A percentile compares a stretch with the other conserved stretches of the same genome.
Conservation (phyloP, 2,113 vertebrate species). For the Tauraco erythrolophus region DNA sequence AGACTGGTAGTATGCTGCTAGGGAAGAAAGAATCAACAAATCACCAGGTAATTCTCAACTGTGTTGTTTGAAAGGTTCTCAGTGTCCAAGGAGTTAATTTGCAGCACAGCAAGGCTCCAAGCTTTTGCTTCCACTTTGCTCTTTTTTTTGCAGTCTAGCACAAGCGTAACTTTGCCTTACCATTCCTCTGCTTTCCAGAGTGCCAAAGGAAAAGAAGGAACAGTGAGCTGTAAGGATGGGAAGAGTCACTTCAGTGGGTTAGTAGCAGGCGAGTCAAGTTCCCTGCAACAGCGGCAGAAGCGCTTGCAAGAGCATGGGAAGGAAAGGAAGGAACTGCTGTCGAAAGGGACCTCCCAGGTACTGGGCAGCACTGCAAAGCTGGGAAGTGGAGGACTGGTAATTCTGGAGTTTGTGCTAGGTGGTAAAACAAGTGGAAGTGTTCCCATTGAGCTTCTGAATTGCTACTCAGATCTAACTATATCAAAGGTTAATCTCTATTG, state of each 20-base stretch:
- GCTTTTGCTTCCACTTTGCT: not conserved
- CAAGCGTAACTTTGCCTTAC: not conserved
- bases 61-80: not conserved
- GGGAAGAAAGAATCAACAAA: slow-evolving; percentile 82
- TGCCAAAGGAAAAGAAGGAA: slow-evolving; percentile 84
- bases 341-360: slow-evolving; percentile 85
- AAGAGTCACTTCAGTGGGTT: slow-evolving; percentile 74
- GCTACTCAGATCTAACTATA: not conserved
- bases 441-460: not conserved
- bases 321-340: slow-evolving; percentile 91
- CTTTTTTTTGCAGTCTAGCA: not conserved
- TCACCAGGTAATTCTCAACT: slow-evolving; percentile 78
- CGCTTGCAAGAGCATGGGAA: slow-evolving; percentile 92
- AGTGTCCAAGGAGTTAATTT: not conserved
- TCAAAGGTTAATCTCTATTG: slow-evolving; percentile 1
- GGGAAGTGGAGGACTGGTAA: not conserved
- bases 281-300: slow-evolving; percentile 81
- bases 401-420: not conserved
- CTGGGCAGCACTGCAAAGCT: not conserved
- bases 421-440: not conserved
- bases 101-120: not conserved
- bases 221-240: slow-evolving; percentile 73
- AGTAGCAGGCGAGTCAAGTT: slow-evolving; percentile 63
- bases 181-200: slow-evolving; percentile 69
- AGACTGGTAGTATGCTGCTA: slow-evolving; percentile 52